Evolutionary conservation across 2,113 vertebrate species (phyloP).

Genomic region (Murina feae): DNA sequence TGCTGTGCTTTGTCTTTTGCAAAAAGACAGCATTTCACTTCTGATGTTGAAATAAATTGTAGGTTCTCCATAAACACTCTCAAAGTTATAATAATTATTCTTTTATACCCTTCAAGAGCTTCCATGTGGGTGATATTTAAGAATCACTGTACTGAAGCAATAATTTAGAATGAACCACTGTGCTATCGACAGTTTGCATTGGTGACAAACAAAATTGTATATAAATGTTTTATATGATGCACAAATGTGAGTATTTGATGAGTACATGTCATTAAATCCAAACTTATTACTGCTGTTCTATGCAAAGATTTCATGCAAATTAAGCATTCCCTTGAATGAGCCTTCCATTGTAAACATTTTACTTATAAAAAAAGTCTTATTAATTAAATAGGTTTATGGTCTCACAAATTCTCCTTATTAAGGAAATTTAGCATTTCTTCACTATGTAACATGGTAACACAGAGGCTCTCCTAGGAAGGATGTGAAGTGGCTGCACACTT

Average conservation of each 20-base stretch:
- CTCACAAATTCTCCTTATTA: slow-evolving; percentile 37
- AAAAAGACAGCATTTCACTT: not conserved
- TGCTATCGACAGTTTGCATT: slow-evolving; percentile 40
- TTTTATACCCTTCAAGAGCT: slow-evolving; percentile 57
- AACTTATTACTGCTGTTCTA: slow-evolving; percentile 48
- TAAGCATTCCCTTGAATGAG: slow-evolving; percentile 29
- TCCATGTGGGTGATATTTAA: slow-evolving; percentile 74
- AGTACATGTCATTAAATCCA: slow-evolving; percentile 63
- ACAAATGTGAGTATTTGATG: slow-evolving; percentile 55
- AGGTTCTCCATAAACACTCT: not conserved
- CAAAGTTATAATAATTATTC: slow-evolving; percentile 66
- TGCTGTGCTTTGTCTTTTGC: slow-evolving; percentile 37
- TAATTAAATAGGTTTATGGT: not conserved
- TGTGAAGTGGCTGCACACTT: not conserved
- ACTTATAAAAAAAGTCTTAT: slow-evolving; percentile 33
- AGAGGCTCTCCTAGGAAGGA: not conserved
- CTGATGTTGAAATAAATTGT: slow-evolving; percentile 41
- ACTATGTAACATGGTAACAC: not conserved
- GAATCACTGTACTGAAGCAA: slow-evolving; percentile 65
- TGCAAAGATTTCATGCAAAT: slow-evolving; percentile 43
- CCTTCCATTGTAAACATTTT: slow-evolving; percentile 45
- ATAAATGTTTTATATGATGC: slow-evolving; percentile 70
- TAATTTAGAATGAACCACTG: slow-evolving; percentile 55
- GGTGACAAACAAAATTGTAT: slow-evolving; percentile 58
- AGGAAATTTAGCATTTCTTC: not conserved